Percentiles rank a stretch among this genome's conserved stretches.
phyloP scores from a whole-genome alignment of 2,797 vertebrate genomes.

The Pangasius mekongensis region DNA sequence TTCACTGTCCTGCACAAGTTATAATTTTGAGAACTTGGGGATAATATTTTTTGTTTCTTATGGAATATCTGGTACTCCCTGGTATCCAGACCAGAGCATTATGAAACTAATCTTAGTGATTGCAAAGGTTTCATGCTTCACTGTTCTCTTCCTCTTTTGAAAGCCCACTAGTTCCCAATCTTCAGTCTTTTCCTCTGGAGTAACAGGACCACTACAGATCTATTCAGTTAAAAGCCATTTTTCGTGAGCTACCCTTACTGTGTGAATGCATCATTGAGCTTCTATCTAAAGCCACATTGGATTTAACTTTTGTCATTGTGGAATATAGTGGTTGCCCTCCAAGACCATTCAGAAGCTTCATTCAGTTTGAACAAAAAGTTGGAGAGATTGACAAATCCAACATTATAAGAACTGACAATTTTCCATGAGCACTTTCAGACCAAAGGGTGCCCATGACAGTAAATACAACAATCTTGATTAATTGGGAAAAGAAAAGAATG shows the following conservation, averaged over 20 bases:
- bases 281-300: neutral
- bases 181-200: neutral
- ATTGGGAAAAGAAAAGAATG: neutral
- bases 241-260: neutral
- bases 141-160: conserved; percentile 12
- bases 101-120: neutral
- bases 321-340: neutral
- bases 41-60: neutral
- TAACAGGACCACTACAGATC: conserved; percentile 2
- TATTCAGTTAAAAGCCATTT: conserved; percentile 32
- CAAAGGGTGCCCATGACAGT: neutral
- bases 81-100: neutral
- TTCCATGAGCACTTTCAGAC: neutral
- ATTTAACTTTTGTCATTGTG: conserved; percentile 4
- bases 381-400: neutral
- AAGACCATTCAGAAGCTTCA: neutral
- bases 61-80: neutral
- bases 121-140: conserved; percentile 8
- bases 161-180: neutral
- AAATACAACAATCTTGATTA: conserved; percentile 1
- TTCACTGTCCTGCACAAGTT: neutral
- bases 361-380: neutral
- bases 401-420: neutral
- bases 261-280: conserved; percentile 12
- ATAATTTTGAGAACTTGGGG: neutral